Evolutionary conservation across 2,797 vertebrate genomes (phyloP).

Genomic region (Zalophus californianus): DNA sequence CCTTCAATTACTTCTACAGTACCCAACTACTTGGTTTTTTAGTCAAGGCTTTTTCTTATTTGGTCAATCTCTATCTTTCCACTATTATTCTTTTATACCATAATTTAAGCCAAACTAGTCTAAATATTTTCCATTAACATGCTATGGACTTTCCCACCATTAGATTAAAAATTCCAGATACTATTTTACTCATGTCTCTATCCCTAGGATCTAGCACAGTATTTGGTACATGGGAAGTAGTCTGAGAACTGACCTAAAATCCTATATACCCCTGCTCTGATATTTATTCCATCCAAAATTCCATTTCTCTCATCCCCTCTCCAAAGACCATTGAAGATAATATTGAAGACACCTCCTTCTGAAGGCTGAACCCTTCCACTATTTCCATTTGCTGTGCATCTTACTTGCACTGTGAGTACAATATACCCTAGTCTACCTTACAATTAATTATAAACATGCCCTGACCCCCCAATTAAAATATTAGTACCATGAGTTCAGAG

Average conservation of each 20-base stretch:
- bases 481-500: not conserved
- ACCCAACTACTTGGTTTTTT: not conserved
- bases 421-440: not conserved
- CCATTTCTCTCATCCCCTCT: not conserved
- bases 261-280: not conserved
- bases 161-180: not conserved
- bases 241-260: not conserved
- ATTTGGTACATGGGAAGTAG: not conserved
- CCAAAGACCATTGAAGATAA: not conserved
- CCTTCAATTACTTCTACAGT: not conserved
- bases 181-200: not conserved
- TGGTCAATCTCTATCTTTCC: not conserved
- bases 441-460: not conserved
- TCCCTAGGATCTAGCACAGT: not conserved
- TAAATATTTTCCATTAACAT: not conserved
- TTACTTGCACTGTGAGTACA: not conserved
- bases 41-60: not conserved
- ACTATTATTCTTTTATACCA: not conserved
- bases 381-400: not conserved
- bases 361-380: not conserved
- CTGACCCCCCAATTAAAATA: not conserved
- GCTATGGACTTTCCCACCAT: not conserved
- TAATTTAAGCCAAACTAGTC: not conserved
- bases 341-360: not conserved
- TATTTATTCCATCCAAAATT: not conserved